phyloP scores from a whole-genome alignment of 2,113 vertebrate genomes.

The Pogona vitticeps region DNA sequence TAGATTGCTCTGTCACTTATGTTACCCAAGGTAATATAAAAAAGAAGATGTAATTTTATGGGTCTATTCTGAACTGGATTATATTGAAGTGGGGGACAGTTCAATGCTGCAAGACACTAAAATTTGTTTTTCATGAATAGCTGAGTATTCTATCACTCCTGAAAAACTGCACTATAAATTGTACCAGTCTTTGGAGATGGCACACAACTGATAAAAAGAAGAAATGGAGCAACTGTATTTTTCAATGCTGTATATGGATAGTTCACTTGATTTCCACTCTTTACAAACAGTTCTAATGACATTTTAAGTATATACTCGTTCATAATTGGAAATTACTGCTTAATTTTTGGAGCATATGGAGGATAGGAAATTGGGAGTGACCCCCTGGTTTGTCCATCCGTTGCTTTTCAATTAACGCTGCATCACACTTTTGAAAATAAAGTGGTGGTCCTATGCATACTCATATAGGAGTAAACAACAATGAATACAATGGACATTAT shows the following conservation, averaged over 20 bases:
- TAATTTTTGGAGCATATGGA: too few relatives aligned
- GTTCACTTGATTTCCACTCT: neutral
- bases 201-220: neutral
- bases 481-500: neutral
- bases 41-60: constrained; percentile 44
- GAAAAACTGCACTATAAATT: constrained; percentile 1
- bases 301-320: too few relatives aligned
- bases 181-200: constrained; percentile 12
- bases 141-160: neutral
- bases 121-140: constrained; percentile 34
- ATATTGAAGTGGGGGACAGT: constrained; percentile 50
- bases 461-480: neutral
- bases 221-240: neutral
- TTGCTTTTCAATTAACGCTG: too few relatives aligned
- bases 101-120: constrained; percentile 29
- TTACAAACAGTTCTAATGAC: too few relatives aligned
- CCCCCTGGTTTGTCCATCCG: too few relatives aligned
- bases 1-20: too few relatives aligned
- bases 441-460: neutral
- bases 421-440: too few relatives aligned
- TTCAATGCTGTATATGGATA: neutral
- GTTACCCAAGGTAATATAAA: neutral
- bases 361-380: too few relatives aligned
- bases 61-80: constrained; percentile 42
- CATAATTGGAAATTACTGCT: too few relatives aligned